A percentile compares a stretch with the other conserved stretches of the same genome.
Conservation (phyloP, 2,797 vertebrate genomes). For the Glossophaga mutica region DNA sequence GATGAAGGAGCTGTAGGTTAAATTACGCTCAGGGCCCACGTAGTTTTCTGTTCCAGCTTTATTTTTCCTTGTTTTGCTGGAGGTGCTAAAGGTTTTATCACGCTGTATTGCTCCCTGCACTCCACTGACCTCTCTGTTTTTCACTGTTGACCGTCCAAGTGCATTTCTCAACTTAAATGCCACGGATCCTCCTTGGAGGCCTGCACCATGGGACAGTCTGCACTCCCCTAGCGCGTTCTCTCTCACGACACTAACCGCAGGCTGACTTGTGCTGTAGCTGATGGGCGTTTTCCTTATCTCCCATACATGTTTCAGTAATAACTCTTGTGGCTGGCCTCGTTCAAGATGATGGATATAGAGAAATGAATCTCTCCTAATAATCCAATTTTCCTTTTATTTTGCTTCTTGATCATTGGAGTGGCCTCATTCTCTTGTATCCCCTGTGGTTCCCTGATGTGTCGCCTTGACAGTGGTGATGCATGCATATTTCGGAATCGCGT, state of each 20-base stretch:
- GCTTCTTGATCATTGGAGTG: background rate
- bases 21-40: background rate
- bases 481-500: background rate
- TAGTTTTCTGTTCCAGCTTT: background rate
- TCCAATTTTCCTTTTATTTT: background rate
- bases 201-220: background rate
- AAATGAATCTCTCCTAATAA: background rate
- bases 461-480: background rate
- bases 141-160: background rate
- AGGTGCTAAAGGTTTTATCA: background rate
- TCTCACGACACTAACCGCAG: background rate
- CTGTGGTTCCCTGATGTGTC: background rate
- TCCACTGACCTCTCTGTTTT: background rate
- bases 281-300: background rate
- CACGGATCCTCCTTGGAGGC: background rate
- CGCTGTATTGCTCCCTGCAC: background rate
- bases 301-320: background rate
- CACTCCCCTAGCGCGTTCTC: background rate
- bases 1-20: background rate
- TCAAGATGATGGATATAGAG: background rate
- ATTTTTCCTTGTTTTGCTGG: background rate
- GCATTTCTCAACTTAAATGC: background rate
- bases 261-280: background rate
- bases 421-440: background rate
- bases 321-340: background rate